phyloP scores from a whole-genome alignment of 1,140 invertebrate species.

The Phthorimaea operculella region DNA sequence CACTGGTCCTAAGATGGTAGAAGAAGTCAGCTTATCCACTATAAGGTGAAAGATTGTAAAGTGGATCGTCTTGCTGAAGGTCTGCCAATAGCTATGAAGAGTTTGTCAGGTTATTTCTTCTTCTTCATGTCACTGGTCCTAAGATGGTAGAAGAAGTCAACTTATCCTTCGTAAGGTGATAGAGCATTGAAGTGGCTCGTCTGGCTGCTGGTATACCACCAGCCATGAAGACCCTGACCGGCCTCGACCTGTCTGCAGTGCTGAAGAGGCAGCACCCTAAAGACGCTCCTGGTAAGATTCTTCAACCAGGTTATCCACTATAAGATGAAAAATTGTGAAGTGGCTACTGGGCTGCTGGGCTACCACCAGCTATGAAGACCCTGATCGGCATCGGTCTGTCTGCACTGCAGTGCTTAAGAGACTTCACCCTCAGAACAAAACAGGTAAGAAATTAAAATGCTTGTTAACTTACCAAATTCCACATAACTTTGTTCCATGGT shows the following conservation, averaged over 20 bases:
- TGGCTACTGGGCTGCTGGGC: conserved; percentile 86
- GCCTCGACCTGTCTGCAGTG: conserved; percentile 82
- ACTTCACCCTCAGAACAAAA: conserved; percentile 42
- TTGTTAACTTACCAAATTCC: too few relatives aligned
- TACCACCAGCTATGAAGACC: conserved; percentile 93
- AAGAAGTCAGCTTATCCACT: too few relatives aligned
- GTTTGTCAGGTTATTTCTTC: too few relatives aligned
- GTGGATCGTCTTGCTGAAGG: conserved; percentile 76
- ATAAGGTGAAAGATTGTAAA: too few relatives aligned
- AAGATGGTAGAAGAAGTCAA: conserved; percentile 39
- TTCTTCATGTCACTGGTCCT: too few relatives aligned
- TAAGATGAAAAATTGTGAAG: conserved; percentile 83
- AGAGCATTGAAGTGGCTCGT: neutral
- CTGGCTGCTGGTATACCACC: conserved; percentile 92
- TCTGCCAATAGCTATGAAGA: conserved; percentile 92
- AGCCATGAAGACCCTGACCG: conserved; percentile 92
- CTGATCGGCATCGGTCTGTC: conserved; percentile 93
- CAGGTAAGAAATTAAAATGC: too few relatives aligned
- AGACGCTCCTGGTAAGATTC: neutral
- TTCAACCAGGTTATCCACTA: too few relatives aligned
- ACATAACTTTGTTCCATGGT: too few relatives aligned
- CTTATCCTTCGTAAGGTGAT: too few relatives aligned
- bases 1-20: too few relatives aligned
- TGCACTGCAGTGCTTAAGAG: conserved; percentile 50
- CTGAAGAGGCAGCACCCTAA: conserved; percentile 43